Evolutionary conservation across 2,797 vertebrate genomes (phyloP), one percentile per base, ranked within the genome.

Genomic region (Platalea minor): DNA sequence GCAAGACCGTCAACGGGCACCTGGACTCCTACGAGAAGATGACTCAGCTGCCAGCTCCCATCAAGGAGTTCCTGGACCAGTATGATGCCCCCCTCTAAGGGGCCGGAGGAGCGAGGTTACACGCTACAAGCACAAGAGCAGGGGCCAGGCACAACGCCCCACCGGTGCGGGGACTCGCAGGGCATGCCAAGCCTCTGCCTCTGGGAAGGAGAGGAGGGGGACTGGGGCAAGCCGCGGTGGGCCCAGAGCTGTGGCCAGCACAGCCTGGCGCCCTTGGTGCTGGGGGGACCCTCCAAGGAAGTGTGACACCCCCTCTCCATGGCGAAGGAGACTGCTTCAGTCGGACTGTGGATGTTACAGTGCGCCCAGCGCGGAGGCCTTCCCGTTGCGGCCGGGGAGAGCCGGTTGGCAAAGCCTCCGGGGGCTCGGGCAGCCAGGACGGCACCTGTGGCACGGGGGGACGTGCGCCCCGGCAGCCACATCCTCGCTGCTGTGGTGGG

Each of bases 1-100:
- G 99, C 89, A 99, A 99, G 97, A 99, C 99, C 0, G 99, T 99
- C 73, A 99, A 99, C 0, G 99, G 99, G 83, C 99, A 99, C 96
- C 96, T 99, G 97, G 98, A 99, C 96, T 98, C 98, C 81, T 99
- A 99, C 1, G 98, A 98, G 80, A 98, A 98, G 92, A 98, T 98
- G 96, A 98, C 99, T 74, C 98, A 99, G 96, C 98, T 99, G 93
- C 99, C 99, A 0, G 98, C 98, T 82, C 98, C 98, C 89, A 98
- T 99, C 28, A 98, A 98, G 96, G 98, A 99, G 92, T 99, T 99
- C 95, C 98, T 99, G 73, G 98, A 99, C 97, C 98, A 99, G 96
- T 99, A 99, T 0, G 99, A 99, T 33, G 98, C 99, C 65, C 98
- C 99, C 2, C 99, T 99, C 94, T 99, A 99, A 98, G 96, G 88